Percentiles rank a stretch among this genome's conserved stretches.
These are phyloP conservation scores for Papilio protenor DNA, from an alignment of 2,888 invertebrate genomes.

Conservation along the genomic window DNA sequence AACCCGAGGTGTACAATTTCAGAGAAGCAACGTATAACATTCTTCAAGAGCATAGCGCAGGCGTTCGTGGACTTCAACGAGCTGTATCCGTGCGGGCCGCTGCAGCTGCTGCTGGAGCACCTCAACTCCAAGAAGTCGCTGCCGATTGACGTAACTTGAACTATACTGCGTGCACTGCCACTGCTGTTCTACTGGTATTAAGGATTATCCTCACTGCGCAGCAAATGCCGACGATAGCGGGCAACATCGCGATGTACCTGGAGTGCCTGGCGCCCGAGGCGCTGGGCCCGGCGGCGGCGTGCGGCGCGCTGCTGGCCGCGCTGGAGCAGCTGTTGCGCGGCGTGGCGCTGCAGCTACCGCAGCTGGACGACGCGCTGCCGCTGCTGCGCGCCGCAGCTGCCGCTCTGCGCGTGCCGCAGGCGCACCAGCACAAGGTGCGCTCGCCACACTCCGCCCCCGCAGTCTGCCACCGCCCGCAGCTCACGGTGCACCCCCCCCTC, in stretches of 20 bases:
- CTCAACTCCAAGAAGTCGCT: constrained; percentile 80
- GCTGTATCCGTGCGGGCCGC: constrained; percentile 96
- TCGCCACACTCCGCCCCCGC: neutral
- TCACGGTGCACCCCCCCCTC: no score
- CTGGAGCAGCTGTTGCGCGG: constrained; percentile 94
- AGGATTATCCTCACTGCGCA: constrained; percentile 46
- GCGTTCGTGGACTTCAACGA: constrained; percentile 98
- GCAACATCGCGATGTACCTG: constrained; percentile 97
- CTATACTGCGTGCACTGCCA: neutral
- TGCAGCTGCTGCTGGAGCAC: constrained; percentile 93
- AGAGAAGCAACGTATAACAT: constrained; percentile 90
- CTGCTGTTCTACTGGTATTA: neutral
- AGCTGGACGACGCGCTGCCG: constrained; percentile 88
- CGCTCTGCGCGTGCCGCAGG: constrained; percentile 92
- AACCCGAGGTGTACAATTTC: constrained; percentile 48
- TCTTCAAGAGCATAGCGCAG: constrained; percentile 97
- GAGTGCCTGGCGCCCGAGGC: constrained; percentile 95
- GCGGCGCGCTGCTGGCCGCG: constrained; percentile 91
- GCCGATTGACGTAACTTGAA: constrained; percentile 74
- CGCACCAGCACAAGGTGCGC: constrained; percentile 88
- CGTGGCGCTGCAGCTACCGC: constrained; percentile 87
- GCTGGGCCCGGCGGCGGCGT: constrained; percentile 87
- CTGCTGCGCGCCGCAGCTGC: constrained; percentile 91
- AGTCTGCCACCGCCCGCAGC: no score
- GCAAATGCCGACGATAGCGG: constrained; percentile 90